Conservation (phyloP, 2,113 vertebrate genomes). For the Motacilla tschutschensis region DNA sequence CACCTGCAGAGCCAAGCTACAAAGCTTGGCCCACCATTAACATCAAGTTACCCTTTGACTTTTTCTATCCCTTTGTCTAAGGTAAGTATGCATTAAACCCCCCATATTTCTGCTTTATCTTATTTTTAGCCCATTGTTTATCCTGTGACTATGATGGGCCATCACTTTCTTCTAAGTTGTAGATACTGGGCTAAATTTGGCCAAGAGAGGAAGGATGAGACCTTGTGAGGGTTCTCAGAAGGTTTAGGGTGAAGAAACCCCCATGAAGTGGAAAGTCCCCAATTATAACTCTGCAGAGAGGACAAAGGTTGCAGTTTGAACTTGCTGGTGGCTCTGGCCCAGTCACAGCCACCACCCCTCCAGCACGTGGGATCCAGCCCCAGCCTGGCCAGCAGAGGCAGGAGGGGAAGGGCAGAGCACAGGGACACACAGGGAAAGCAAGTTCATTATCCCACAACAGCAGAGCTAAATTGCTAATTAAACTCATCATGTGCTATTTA, state of each 20-base stretch:
- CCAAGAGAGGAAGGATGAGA: background rate
- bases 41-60: constrained; percentile 85
- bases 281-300: background rate
- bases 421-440: background rate
- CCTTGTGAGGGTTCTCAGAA: background rate
- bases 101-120: background rate
- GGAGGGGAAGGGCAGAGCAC: background rate
- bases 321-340: background rate
- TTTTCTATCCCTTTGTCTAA: constrained; percentile 92
- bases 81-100: background rate
- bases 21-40: constrained; percentile 84
- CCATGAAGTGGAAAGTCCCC: background rate
- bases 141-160: background rate
- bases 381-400: background rate
- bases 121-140: background rate
- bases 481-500: background rate
- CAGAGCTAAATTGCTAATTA: constrained; percentile 32
- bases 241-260: background rate
- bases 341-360: background rate
- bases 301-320: background rate
- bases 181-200: background rate
- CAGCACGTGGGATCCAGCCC: background rate
- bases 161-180: background rate
- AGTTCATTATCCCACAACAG: background rate
- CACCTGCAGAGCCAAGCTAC: constrained; percentile 82